A percentile compares a stretch with the other conserved stretches of the same genome.
Conservation (phyloP, 2,888 invertebrate genomes). For the Pandemis heparana region DNA sequence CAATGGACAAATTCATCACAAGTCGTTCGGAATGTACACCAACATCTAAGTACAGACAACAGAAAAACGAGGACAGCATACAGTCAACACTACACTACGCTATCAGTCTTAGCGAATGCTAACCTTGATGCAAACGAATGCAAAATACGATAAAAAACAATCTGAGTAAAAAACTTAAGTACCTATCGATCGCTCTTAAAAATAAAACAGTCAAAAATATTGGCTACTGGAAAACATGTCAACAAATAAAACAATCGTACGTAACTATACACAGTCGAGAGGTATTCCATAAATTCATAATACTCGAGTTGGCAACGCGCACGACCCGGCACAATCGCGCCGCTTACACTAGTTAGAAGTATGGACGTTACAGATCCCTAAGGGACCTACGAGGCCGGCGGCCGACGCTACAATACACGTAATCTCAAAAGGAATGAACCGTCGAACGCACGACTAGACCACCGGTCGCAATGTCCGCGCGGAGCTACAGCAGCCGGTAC, state of each 20-base stretch:
- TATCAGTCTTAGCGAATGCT: conserved; percentile 62
- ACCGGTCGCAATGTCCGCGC: conserved; percentile 19
- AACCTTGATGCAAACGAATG: conserved; percentile 22
- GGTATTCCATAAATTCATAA: conserved; percentile 28
- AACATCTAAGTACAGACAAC: conserved; percentile 35
- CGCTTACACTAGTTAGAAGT: conserved; percentile 19
- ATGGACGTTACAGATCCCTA: conserved; percentile 39
- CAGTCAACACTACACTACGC: conserved; percentile 50
- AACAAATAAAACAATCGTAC: conserved; percentile 9
- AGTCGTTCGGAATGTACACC: conserved; percentile 22
- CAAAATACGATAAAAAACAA: conserved; percentile 4
- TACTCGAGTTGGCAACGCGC: conserved; percentile 35
- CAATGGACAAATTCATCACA: conserved; percentile 42
- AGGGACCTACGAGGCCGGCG: conserved; percentile 24
- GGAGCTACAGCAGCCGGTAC: conserved; percentile 83
- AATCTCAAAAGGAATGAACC: not conserved
- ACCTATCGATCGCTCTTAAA: conserved; percentile 15
- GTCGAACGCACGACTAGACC: no score
- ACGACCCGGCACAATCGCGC: not conserved
- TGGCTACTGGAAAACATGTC: conserved; percentile 20
- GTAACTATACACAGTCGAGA: conserved; percentile 13
- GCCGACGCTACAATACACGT: conserved; percentile 9
- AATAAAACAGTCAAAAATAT: conserved; percentile 29
- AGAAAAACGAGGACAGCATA: conserved; percentile 21
- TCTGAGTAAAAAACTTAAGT: conserved; percentile 25